These are phyloP conservation scores for Acipenser ruthenus DNA, from an alignment of 2,797 vertebrate genomes.

Conservation along the genomic window DNA sequence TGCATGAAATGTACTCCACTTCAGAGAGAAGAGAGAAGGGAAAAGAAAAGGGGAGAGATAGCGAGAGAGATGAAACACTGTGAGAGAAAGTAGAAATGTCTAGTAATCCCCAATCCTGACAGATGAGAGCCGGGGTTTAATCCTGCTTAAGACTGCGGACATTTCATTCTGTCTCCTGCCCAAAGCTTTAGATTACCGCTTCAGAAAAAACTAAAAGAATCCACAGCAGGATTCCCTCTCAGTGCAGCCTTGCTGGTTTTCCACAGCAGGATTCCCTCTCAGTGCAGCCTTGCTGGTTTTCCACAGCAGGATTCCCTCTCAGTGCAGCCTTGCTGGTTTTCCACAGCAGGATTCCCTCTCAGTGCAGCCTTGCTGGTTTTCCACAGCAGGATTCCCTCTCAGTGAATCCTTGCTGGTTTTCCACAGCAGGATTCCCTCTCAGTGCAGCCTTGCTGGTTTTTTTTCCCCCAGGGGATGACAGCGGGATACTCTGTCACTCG, in stretches of 20 bases:
- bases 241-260: no score
- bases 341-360: no score
- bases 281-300: no score
- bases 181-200: constrained; percentile 32
- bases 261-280: no score
- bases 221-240: no score
- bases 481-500: neutral
- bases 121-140: constrained; percentile 45
- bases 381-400: no score
- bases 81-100: neutral
- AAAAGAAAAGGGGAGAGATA: neutral
- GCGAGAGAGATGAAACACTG: neutral
- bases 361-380: no score
- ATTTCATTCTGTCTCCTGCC: constrained; percentile 36
- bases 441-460: neutral
- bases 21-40: neutral
- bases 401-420: no score
- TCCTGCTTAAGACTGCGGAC: constrained; percentile 51
- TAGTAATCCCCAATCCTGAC: constrained; percentile 8
- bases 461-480: neutral
- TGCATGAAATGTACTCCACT: neutral
- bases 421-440: neutral
- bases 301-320: no score
- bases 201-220: neutral
- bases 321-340: no score